Percentiles rank a stretch among this genome's conserved stretches.
phyloP scores from a whole-genome alignment of 2,888 invertebrate genomes.

The Bugula neritina region DNA sequence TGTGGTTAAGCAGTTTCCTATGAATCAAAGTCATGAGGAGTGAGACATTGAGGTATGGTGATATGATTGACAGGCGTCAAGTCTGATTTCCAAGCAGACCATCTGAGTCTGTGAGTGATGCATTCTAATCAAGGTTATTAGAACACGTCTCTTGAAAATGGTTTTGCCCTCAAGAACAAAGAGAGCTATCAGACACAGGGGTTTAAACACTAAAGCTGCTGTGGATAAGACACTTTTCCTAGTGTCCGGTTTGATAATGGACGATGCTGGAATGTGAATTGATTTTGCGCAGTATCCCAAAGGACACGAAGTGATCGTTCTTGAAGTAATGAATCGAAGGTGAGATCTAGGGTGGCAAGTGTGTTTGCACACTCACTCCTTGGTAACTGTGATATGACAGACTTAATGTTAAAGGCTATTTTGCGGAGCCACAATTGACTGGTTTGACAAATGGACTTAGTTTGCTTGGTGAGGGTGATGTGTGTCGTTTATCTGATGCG shows the following conservation, averaged over 20 bases:
- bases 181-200: slow-evolving; percentile 32
- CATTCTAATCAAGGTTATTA: too few species aligned
- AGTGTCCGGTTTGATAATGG: slow-evolving; percentile 30
- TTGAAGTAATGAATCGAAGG: slow-evolving; percentile 29
- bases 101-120: too few species aligned
- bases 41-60: too few species aligned
- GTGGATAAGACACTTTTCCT: slow-evolving; percentile 32
- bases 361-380: slow-evolving; percentile 20
- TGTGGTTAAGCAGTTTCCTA: too few species aligned
- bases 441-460: background rate
- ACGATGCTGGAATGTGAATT: slow-evolving; percentile 30
- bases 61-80: too few species aligned
- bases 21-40: too few species aligned
- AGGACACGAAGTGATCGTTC: slow-evolving; percentile 33
- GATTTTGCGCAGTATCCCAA: slow-evolving; percentile 33
- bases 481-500: too few species aligned
- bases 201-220: slow-evolving; percentile 32
- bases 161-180: slow-evolving; percentile 30
- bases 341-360: slow-evolving; percentile 23
- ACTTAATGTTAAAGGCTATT: background rate
- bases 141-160: slow-evolving; percentile 27
- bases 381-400: slow-evolving; percentile 6
- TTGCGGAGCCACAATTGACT: background rate
- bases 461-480: slow-evolving; percentile 25
- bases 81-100: too few species aligned